These are phyloP conservation scores for Autographa pulchrina DNA, from an alignment of 2,888 invertebrate species.

Conservation along the genomic window DNA sequence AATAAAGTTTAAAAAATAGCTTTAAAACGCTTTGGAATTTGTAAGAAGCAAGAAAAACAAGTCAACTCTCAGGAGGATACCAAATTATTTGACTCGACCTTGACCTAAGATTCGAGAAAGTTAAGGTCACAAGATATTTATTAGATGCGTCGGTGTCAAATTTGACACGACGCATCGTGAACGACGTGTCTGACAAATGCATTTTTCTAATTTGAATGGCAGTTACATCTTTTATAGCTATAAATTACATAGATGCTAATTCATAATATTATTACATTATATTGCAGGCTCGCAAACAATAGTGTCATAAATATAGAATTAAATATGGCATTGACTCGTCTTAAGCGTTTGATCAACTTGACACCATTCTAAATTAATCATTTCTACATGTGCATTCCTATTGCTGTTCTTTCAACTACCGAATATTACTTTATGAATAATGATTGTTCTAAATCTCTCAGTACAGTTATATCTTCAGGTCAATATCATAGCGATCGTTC, in stretches of 20 bases:
- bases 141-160: conserved; percentile 39
- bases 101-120: conserved; percentile 17
- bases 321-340: not conserved
- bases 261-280: not conserved
- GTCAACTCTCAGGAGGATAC: not conserved
- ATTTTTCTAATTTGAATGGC: not conserved
- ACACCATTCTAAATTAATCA: not conserved
- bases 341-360: not conserved
- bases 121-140: conserved; percentile 26
- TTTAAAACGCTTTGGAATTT: no score
- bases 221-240: not conserved
- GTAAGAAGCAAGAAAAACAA: not conserved
- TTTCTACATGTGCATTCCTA: not conserved
- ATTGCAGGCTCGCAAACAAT: not conserved
- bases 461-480: conserved; percentile 31
- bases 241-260: not conserved
- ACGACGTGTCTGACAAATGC: conserved; percentile 25
- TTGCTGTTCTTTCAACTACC: not conserved
- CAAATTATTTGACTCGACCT: not conserved
- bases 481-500: conserved; percentile 60
- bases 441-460: conserved; percentile 21
- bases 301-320: no score
- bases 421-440: not conserved
- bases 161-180: conserved; percentile 31
- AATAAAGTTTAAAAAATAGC: no score